phyloP scores from a whole-genome alignment of 2,888 invertebrate genomes.

The Dynastes grantii region DNA sequence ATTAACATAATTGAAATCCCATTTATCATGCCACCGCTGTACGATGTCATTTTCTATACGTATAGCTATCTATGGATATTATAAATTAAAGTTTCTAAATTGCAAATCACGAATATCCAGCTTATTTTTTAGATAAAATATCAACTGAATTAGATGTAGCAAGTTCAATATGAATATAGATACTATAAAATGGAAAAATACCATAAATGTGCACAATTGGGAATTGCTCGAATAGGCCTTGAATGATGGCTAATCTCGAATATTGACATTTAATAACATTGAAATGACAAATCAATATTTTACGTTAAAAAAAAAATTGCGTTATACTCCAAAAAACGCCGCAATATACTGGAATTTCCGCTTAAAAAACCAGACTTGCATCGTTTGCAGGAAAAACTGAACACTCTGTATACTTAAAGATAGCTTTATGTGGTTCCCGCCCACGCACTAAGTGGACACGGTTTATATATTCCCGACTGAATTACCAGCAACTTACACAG shows the following conservation, averaged over 20 bases:
- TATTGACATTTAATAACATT: no score
- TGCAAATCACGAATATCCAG: slow-evolving; percentile 14
- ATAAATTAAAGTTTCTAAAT: slow-evolving; percentile 33
- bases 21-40: slow-evolving; percentile 16
- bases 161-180: background rate
- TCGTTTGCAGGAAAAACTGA: no score
- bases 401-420: no score
- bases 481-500: slow-evolving; percentile 19
- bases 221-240: no score
- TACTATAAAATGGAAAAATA: background rate
- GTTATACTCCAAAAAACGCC: no score
- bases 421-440: no score
- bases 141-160: background rate
- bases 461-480: background rate
- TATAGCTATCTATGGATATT: background rate
- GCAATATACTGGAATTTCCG: no score
- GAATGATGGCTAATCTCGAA: no score
- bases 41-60: background rate
- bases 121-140: slow-evolving; percentile 5
- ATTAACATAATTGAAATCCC: slow-evolving; percentile 43
- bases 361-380: no score
- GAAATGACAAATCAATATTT: no score
- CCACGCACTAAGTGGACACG: no score
- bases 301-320: no score
- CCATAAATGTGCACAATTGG: background rate